phyloP scores from a whole-genome alignment of 23 tunicate species.

The Trididemnum miniatum region DNA sequence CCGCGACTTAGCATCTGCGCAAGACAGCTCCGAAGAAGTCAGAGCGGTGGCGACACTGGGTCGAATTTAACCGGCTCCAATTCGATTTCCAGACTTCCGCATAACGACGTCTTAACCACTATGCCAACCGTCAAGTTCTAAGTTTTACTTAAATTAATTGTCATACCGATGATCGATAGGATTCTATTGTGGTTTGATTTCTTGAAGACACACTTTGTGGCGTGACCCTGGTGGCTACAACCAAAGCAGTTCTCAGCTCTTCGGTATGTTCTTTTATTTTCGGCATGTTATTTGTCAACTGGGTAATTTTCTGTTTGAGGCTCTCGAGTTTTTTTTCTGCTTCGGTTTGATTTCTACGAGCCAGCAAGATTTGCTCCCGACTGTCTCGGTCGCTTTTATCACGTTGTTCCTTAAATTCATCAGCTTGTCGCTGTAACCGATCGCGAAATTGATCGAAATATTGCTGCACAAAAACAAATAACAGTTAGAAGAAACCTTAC shows the following conservation, averaged over 20 bases:
- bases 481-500: no score
- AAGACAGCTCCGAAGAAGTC: no score
- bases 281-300: not conserved
- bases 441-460: constrained; percentile 2
- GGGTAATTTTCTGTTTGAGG: not conserved
- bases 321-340: not conserved
- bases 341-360: not conserved
- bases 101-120: no score
- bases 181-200: constrained; percentile 22
- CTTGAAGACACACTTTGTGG: constrained; percentile 3
- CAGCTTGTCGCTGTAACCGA: not conserved
- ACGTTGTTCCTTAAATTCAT: not conserved
- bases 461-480: constrained; percentile 1
- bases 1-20: no score
- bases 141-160: no score
- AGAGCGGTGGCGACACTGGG: no score
- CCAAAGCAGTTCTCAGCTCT: constrained; percentile 28
- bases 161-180: constrained; percentile 14
- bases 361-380: not conserved
- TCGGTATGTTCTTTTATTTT: not conserved
- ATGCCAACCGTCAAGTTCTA: no score
- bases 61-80: no score
- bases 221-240: constrained; percentile 24
- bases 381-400: not conserved
- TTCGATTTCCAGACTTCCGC: no score